These are phyloP conservation scores for Chironomus tepperi DNA, from an alignment of 1,140 invertebrate genomes.

Conservation along the genomic window DNA sequence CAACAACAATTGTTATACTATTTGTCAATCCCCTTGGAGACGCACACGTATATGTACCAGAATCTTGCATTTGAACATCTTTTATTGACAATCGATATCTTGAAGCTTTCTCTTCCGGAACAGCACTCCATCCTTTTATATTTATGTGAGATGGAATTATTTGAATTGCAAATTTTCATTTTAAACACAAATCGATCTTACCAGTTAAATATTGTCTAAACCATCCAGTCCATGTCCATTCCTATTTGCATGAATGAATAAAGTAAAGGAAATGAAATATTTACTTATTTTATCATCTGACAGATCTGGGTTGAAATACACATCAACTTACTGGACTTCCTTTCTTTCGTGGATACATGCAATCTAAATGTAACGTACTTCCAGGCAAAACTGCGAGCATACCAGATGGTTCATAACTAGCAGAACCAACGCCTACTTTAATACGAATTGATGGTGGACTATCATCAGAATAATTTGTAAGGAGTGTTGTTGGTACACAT, in stretches of 20 bases:
- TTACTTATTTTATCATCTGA: neutral
- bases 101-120: conserved; percentile 63
- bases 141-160: conserved; percentile 12
- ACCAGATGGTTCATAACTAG: conserved; percentile 66
- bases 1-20: conserved; percentile 65
- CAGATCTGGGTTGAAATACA: neutral
- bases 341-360: conserved; percentile 60
- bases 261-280: neutral
- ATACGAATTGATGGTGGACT: conserved; percentile 76
- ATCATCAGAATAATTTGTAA: conserved; percentile 78
- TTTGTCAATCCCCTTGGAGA: conserved; percentile 71
- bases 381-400: conserved; percentile 71
- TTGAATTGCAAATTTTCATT: neutral
- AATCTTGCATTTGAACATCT: conserved; percentile 71
- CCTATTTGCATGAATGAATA: conserved; percentile 30
- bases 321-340: conserved; percentile 51
- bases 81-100: conserved; percentile 75
- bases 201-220: conserved; percentile 66
- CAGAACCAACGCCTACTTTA: conserved; percentile 66
- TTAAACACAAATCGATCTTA: conserved; percentile 36
- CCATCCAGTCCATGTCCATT: conserved; percentile 82
- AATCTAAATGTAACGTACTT: conserved; percentile 74
- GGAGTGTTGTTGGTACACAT: conserved; percentile 68
- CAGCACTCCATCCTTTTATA: conserved; percentile 65
- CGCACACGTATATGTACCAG: conserved; percentile 73